These are phyloP conservation scores for Idris sp. DNA, from an alignment of 1,140 invertebrate genomes.

Conservation along the genomic window DNA sequence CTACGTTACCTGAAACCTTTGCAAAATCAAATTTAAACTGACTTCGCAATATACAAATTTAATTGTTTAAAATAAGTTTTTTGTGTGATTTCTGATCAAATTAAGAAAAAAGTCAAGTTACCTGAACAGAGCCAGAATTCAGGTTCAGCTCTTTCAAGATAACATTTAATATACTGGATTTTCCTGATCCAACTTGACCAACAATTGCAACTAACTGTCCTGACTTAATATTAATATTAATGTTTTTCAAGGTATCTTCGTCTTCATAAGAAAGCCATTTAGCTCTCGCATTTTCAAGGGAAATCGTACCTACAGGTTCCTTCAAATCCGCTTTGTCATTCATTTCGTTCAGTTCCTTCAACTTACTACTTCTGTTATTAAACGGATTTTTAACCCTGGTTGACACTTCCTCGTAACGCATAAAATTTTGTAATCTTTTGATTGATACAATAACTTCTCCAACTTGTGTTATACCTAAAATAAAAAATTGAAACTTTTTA, in stretches of 20 bases:
- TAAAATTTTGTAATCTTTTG: constrained; percentile 83
- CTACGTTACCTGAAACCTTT: constrained; percentile 80
- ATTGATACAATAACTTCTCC: constrained; percentile 84
- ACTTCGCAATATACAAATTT: not conserved
- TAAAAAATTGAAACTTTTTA: constrained; percentile 5
- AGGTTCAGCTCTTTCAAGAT: constrained; percentile 86
- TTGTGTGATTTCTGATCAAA: too few species aligned
- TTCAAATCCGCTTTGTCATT: constrained; percentile 33
- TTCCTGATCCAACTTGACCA: constrained; percentile 88
- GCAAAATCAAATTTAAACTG: constrained; percentile 11
- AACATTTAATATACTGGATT: constrained; percentile 86
- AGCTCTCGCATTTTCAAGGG: constrained; percentile 68
- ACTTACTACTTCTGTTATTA: constrained; percentile 54
- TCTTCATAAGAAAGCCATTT: constrained; percentile 71
- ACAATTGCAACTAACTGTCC: constrained; percentile 85
- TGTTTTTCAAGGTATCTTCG: constrained; percentile 77
- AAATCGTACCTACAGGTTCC: constrained; percentile 60
- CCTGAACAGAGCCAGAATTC: constrained; percentile 75
- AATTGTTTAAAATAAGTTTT: too few species aligned
- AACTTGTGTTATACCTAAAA: constrained; percentile 75
- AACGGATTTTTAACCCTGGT: constrained; percentile 38
- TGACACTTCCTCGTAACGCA: constrained; percentile 80
- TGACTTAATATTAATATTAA: constrained; percentile 81
- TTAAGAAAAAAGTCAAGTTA: constrained; percentile 31
- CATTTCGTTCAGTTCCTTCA: not conserved